Evolutionary conservation across 1,140 invertebrate species (phyloP).

Genomic region (Anoplolepis gracilipes): DNA sequence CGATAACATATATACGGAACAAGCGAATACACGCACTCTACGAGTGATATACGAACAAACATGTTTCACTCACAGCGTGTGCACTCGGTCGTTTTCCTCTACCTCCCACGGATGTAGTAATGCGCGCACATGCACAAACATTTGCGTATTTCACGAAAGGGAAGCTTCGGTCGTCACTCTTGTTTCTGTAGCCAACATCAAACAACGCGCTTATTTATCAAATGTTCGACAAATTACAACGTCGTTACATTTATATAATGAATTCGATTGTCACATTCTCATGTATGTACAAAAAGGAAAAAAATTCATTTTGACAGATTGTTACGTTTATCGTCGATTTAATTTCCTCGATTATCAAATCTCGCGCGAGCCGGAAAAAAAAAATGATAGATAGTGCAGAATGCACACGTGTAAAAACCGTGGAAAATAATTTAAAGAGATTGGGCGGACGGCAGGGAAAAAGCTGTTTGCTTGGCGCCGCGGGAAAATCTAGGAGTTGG

Average conservation of each 20-base stretch:
- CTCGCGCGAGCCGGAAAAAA: neutral
- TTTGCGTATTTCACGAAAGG: conserved; percentile 39
- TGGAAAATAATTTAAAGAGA: conserved; percentile 14
- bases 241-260: conserved; percentile 4
- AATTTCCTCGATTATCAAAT: conserved; percentile 8
- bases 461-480: neutral
- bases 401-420: neutral
- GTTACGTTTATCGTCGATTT: neutral
- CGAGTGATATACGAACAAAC: conserved; percentile 45
- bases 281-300: neutral
- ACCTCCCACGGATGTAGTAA: conserved; percentile 13
- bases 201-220: conserved; percentile 28
- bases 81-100: conserved; percentile 29
- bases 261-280: neutral
- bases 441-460: neutral
- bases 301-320: neutral
- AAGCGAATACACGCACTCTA: conserved; percentile 27
- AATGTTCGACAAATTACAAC: conserved; percentile 10
- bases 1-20: neutral
- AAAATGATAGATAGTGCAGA: neutral
- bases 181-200: neutral
- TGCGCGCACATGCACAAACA: conserved; percentile 30
- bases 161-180: conserved; percentile 10
- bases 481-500: conserved; percentile 5
- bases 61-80: conserved; percentile 50